phyloP scores from a whole-genome alignment of 2,113 vertebrate species.

The Crotalus viridis region DNA sequence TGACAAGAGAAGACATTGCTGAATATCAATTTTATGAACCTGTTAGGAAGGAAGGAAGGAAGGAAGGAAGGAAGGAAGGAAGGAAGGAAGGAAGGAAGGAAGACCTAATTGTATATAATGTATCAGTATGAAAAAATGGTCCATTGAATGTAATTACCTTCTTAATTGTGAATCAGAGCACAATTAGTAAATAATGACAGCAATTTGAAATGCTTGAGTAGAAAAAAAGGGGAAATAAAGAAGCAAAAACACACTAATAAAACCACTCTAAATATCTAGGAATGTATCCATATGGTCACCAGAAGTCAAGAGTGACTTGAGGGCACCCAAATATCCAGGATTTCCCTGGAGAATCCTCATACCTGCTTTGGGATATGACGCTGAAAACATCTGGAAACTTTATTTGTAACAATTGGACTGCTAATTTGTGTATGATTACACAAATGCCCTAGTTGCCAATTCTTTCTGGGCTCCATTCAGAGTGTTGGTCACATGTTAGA shows the following conservation, averaged over 20 bases:
- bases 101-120: neutral
- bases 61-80: no score
- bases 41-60: neutral
- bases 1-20: neutral
- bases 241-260: neutral
- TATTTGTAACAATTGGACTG: neutral
- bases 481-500: neutral
- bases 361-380: neutral
- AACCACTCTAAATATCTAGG: neutral
- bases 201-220: neutral
- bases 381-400: neutral
- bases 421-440: neutral
- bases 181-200: neutral
- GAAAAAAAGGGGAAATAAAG: neutral
- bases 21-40: neutral
- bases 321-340: neutral
- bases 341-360: neutral
- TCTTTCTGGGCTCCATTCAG: neutral
- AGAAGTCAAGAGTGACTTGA: neutral
- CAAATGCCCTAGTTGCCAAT: neutral
- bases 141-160: neutral
- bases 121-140: neutral
- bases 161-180: neutral
- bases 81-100: neutral
- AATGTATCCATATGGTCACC: neutral